Base-by-base conservation (phyloP, 2,113 vertebrate genomes). In the Amphiprion percula region DNA sequence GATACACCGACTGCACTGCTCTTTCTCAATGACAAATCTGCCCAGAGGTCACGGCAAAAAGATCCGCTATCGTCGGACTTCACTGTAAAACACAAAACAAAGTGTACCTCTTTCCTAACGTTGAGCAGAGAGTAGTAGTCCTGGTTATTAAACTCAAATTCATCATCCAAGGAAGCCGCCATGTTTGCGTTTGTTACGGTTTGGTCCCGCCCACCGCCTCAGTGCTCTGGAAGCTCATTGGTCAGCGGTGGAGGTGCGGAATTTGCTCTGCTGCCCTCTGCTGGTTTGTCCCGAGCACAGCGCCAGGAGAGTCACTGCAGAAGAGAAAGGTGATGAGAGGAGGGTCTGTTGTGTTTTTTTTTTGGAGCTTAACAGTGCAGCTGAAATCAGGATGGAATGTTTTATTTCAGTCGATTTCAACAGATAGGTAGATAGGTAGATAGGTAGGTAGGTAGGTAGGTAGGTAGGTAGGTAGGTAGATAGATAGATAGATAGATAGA, bases 61-160 rank as follows among this genome's bases (percentile, higher is more conserved):
- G 11, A 17, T 33, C 33, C 14, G 30, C 8, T 19, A 1, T 15
- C 14, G 1, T 62, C 56, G 14, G 17, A 16, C 3, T 17, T 21
- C n/a, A 24, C 10, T 6, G 14, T 8, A 24, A 11, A 70, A 53
- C 21, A n/a, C 50, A 10, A 1, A 60, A 68, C 1, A 15, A 49
- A 37, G 9, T 95, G 78, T 95, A 98, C 97, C 96, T 98, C 96
- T 80, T 95, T 94, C 89, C 97, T 95, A 91, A 97, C 97, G 90
- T 98, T 98, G 70, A 98, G 92, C 41, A 98, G 88, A 79, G 96
- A 94, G 91, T 98, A 98, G 86, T 96, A 98, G 90, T 98, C 97
- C 91, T 97, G 95, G 89, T 96, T 97, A 89, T 97, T 96, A 77
- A 79, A 83, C 89, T 96, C 95, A 84, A 91, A 84, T 93, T 97